These are phyloP conservation scores for Euura saliciscinereae DNA, from an alignment of 1,140 invertebrate genomes.

Conservation along the genomic window DNA sequence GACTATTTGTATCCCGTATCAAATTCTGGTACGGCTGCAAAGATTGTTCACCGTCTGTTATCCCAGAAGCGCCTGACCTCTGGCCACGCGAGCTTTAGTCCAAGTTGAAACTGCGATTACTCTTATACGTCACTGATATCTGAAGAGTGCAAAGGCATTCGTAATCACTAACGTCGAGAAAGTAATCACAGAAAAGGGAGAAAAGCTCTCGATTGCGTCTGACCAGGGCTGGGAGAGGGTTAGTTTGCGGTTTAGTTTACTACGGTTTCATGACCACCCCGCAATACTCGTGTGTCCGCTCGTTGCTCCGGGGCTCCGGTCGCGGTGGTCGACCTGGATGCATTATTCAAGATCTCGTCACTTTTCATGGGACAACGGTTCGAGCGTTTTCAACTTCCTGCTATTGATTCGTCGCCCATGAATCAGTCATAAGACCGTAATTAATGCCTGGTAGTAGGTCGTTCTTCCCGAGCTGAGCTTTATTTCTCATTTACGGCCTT, in stretches of 20 bases:
- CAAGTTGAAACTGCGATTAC: no score
- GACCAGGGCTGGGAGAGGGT: no score
- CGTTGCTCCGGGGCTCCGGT: not conserved
- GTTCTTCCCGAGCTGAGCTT: not conserved
- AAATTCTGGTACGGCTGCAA: no score
- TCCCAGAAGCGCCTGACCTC: no score
- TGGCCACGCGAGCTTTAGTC: no score
- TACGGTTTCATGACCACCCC: not conserved
- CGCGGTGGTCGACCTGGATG: not conserved
- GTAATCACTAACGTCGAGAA: no score
- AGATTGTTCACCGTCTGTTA: no score
- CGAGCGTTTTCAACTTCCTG: not conserved
- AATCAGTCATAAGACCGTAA: constrained; percentile 2
- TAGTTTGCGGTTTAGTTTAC: not conserved
- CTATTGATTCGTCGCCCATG: constrained; percentile 1
- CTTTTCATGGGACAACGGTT: not conserved
- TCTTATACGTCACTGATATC: no score
- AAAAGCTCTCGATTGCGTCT: no score
- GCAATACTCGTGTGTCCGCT: not conserved
- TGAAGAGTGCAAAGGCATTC: no score
- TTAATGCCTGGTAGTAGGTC: not conserved
- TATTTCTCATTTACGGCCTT: not conserved
- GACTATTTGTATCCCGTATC: no score
- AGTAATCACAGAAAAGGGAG: no score
- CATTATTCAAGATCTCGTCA: constrained; percentile 1